Evolutionary conservation across 2,888 invertebrate genomes (phyloP).

Genomic region (Helobdella robusta): DNA sequence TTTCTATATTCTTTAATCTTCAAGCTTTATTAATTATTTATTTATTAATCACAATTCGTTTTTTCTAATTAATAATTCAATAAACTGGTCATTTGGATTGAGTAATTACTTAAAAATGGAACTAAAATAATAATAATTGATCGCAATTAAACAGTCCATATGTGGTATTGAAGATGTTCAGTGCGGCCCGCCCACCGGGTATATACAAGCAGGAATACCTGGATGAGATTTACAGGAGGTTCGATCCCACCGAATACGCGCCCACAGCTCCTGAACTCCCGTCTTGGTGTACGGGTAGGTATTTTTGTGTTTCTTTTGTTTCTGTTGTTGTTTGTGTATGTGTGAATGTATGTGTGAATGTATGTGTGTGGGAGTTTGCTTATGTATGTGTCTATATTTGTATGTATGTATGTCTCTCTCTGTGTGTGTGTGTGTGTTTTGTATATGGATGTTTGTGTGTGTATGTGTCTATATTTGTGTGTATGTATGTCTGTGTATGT

Average conservation of each 20-base stretch:
- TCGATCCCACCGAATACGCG: conserved; percentile 62
- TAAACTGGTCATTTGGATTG: background rate
- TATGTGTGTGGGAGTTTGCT: too few species aligned
- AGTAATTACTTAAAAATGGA: background rate
- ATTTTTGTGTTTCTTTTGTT: background rate
- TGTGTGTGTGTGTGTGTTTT: too few species aligned
- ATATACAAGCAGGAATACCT: conserved; percentile 96
- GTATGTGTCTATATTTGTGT: too few species aligned
- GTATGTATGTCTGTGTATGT: too few species aligned
- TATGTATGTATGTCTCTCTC: too few species aligned
- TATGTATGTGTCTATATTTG: too few species aligned
- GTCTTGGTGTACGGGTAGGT: conserved; percentile 73
- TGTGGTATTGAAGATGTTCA: conserved; percentile 38
- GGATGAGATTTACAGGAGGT: conserved; percentile 70
- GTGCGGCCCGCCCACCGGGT: conserved; percentile 69
- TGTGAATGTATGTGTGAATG: too few species aligned
- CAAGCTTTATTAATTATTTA: too few species aligned
- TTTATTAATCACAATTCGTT: background rate
- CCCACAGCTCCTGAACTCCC: conserved; percentile 69
- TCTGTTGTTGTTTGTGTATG: too few species aligned
- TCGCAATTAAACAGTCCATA: too few species aligned
- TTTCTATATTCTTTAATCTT: too few species aligned
- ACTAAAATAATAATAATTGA: background rate
- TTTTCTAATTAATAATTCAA: background rate
- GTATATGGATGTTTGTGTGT: too few species aligned